Evolutionary conservation across 2,113 vertebrate species (phyloP).

Genomic region (Elanus axillaris): DNA sequence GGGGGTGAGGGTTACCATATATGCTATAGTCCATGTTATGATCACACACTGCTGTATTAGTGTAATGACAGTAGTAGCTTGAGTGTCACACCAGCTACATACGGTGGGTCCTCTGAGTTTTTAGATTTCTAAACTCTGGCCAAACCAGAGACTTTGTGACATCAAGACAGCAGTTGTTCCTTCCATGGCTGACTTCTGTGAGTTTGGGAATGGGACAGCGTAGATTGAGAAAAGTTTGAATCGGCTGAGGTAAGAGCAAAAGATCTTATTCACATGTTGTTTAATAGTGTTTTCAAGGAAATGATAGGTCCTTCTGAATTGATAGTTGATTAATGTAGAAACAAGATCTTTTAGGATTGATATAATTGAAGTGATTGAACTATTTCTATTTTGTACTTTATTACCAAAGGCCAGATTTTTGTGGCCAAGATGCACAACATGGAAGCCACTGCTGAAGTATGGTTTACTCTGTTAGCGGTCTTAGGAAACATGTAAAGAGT

Average conservation of each 20-base stretch:
- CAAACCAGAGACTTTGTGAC: neutral
- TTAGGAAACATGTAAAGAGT: neutral
- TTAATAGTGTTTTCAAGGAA: neutral
- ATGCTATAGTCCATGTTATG: neutral
- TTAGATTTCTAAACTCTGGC: neutral
- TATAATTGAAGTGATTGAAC: neutral
- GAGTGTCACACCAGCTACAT: neutral
- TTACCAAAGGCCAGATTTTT: neutral
- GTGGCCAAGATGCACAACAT: neutral
- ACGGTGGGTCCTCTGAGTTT: neutral
- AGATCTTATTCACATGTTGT: neutral
- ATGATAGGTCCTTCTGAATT: neutral
- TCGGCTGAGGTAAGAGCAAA: neutral
- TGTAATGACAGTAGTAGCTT: neutral
- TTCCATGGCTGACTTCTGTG: neutral
- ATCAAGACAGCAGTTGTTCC: neutral
- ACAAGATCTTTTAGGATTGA: neutral
- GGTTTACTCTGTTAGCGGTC: neutral
- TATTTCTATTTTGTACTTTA: neutral
- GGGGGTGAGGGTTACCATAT: neutral
- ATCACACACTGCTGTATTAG: neutral
- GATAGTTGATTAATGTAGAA: neutral
- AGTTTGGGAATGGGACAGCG: neutral
- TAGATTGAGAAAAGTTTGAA: too few species aligned
- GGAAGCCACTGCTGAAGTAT: neutral